Evolutionary conservation across 2,113 vertebrate species (phyloP).

Genomic region (Heloderma charlesbogerti): DNA sequence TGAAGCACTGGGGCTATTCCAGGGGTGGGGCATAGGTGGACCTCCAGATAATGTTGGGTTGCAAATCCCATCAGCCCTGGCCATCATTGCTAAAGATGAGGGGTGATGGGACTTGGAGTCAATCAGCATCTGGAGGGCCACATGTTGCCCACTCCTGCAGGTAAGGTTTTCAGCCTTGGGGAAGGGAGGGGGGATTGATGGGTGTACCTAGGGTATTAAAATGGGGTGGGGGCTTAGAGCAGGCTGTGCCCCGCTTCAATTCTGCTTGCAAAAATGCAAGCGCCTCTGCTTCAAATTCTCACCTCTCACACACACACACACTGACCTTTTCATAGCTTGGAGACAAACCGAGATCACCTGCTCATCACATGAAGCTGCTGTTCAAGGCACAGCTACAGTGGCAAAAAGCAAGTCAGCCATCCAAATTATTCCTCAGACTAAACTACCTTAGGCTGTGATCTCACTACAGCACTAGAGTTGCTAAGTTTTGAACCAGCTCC

Average conservation of each 20-base stretch:
- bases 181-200: not conserved
- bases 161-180: not conserved
- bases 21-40: not conserved
- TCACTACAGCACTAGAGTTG: not conserved
- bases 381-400: not conserved
- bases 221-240: not conserved
- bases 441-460: not conserved
- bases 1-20: not conserved
- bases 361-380: not conserved
- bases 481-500: not conserved
- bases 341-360: not conserved
- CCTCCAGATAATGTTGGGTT: not conserved
- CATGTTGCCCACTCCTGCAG: not conserved
- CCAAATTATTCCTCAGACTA: not conserved
- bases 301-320: too few relatives aligned
- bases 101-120: not conserved
- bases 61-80: not conserved
- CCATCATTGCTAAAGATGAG: not conserved
- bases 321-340: not conserved
- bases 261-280: not conserved
- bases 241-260: not conserved
- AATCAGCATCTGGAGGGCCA: not conserved
- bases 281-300: not conserved
- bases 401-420: not conserved
- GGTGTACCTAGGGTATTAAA: not conserved